phyloP scores from a whole-genome alignment of 1,140 invertebrate genomes.

The Hormaphis cornu region DNA sequence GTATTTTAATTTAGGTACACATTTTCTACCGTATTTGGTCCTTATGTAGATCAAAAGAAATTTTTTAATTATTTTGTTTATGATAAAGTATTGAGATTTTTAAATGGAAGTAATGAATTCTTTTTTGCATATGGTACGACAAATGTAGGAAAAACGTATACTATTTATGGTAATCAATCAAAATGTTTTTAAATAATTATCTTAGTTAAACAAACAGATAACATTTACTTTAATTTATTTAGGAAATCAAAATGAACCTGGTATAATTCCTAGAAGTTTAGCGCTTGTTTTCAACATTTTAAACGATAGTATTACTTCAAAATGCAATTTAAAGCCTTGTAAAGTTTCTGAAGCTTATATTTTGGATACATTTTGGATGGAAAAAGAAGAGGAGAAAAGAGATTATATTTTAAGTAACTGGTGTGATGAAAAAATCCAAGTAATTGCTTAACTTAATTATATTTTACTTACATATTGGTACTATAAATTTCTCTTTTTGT shows the following conservation, averaged over 20 bases:
- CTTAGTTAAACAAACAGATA: too few species aligned
- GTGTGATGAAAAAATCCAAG: conserved; percentile 1
- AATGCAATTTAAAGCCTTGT: conserved; percentile 16
- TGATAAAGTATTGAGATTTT: conserved; percentile 51
- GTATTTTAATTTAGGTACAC: conserved; percentile 39
- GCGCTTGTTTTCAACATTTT: not conserved
- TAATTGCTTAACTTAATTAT: not conserved
- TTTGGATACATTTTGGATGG: conserved; percentile 1
- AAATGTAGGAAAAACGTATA: conserved; percentile 81
- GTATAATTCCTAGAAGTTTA: conserved; percentile 33
- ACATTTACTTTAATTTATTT: too few species aligned
- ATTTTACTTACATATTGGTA: not conserved
- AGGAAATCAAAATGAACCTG: conserved; percentile 32
- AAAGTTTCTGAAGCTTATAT: conserved; percentile 21
- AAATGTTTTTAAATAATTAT: too few species aligned
- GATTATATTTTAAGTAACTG: conserved; percentile 15
- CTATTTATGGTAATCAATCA: conserved; percentile 55
- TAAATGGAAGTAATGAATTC: conserved; percentile 62
- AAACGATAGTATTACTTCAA: not conserved
- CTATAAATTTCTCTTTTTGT: not conserved
- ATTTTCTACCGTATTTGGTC: conserved; percentile 58
- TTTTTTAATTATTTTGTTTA: conserved; percentile 53
- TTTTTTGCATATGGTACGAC: conserved; percentile 79
- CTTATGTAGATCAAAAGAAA: conserved; percentile 47
- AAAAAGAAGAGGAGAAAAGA: conserved; percentile 4